These are phyloP conservation scores for Cancer borealis DNA, from an alignment of 2,888 invertebrate species.

Conservation along the genomic window DNA sequence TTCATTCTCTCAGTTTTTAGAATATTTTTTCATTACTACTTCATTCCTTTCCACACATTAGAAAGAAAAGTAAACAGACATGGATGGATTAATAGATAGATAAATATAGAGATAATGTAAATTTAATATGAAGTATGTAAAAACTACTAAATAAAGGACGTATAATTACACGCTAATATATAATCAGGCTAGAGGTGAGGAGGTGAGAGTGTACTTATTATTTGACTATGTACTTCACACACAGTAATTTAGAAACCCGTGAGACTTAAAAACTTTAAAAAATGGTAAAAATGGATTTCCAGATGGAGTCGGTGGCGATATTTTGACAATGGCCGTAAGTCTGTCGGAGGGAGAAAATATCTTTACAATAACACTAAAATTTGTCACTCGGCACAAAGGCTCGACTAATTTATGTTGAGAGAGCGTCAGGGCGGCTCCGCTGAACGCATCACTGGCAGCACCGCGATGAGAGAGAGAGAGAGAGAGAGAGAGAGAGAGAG, in stretches of 20 bases:
- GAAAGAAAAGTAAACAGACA: too few species aligned
- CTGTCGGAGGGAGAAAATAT: not conserved
- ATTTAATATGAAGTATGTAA: too few species aligned
- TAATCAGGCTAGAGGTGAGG: not conserved
- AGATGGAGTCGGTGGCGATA: not conserved
- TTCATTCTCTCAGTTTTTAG: not conserved
- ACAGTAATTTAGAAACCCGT: not conserved
- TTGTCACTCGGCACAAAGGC: not conserved
- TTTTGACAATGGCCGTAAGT: not conserved
- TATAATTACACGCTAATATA: not conserved
- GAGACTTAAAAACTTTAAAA: not conserved
- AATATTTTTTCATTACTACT: not conserved
- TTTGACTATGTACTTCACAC: not conserved
- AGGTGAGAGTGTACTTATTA: not conserved
- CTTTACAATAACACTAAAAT: slow-evolving; percentile 37
- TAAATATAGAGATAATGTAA: too few species aligned
- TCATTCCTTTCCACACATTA: too few species aligned
- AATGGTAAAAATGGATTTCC: not conserved
- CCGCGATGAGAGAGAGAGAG: not conserved
- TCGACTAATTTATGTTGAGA: not conserved
- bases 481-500: not conserved
- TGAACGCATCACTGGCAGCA: not conserved
- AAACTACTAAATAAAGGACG: too few species aligned
- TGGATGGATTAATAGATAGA: too few species aligned
- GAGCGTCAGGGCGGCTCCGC: not conserved